Base-by-base conservation (phyloP, 2,888 invertebrate species). In the Idaea dimidiata region DNA sequence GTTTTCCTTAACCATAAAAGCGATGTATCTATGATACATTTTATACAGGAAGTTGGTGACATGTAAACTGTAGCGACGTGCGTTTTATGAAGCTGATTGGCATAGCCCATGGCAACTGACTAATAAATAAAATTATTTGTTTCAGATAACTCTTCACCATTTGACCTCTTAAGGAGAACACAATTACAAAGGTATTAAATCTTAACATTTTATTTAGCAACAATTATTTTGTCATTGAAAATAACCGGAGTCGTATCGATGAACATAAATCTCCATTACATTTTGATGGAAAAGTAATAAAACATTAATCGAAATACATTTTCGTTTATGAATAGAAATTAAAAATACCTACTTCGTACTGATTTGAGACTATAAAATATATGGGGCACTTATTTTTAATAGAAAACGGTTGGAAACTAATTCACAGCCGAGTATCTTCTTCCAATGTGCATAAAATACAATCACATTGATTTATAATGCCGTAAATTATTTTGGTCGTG, bases 181-280 rank as follows among this genome's bases (percentile, higher is more conserved):
- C 85, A 82, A 84, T 89, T 87, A 83, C 78, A 79, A 84, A 89
- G 91, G 90, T 91, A 88, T 70, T 64, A 68, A 66, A 69, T 56
- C 66, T 66, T 64, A 55, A 61, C 16, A 16, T 58, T 54, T 56
- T 58, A 43, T 59, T 60, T 18, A 17, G 18, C 56, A 54, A 16
- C n/a, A 61, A 77, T 75, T 70, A 68, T 62, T 76, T 74, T 75
- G 75, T 71, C 80, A 81, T 81, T 81, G 79, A 70, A 76, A 75
- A 74, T 72, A 65, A 68, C 69, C 67, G 74, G 73, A 68, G 77
- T 77, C 77, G 76, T 66, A 76, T 76, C 66, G 67, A 80, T 81
- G 72, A 78, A 55, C 73, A 82, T 84, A 82, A 79, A 81, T 85
- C 81, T 77, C 63, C 68, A 82, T 79, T 58, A 70, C 68, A 64